phyloP scores from a whole-genome alignment of 2,888 invertebrate genomes.

The Cosmopolites sordidus region DNA sequence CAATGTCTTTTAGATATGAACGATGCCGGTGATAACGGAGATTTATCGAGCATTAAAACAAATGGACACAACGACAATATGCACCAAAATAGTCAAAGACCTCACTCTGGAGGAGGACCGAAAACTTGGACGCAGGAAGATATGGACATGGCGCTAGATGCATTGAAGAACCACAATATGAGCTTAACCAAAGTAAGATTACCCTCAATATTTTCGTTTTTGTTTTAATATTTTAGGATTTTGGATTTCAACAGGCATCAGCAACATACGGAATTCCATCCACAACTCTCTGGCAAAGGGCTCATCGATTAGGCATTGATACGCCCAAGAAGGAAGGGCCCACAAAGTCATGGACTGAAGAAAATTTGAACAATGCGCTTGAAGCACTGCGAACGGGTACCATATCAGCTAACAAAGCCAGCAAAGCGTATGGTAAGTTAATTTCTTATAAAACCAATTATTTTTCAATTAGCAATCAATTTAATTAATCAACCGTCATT shows the following conservation, averaged over 20 bases:
- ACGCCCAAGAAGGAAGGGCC: slow-evolving; percentile 87
- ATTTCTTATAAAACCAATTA: too few relatives aligned
- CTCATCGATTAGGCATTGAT: slow-evolving; percentile 83
- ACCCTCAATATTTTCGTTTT: neutral
- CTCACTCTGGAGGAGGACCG: slow-evolving; percentile 56
- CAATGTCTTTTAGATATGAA: slow-evolving; percentile 11
- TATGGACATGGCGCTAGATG: slow-evolving; percentile 84
- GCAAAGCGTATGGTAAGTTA: slow-evolving; percentile 78
- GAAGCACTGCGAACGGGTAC: slow-evolving; percentile 79
- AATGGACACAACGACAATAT: slow-evolving; percentile 16
- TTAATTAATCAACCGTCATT: too few relatives aligned
- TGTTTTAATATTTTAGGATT: too few relatives aligned
- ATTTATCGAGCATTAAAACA: slow-evolving; percentile 49
- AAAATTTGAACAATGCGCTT: slow-evolving; percentile 74
- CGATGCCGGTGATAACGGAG: slow-evolving; percentile 14
- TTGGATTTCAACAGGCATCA: slow-evolving; percentile 59
- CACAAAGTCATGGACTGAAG: slow-evolving; percentile 84
- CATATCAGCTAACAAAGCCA: slow-evolving; percentile 87
- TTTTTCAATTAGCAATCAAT: too few relatives aligned
- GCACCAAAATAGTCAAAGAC: slow-evolving; percentile 9
- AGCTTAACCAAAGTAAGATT: slow-evolving; percentile 74
- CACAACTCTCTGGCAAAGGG: slow-evolving; percentile 87
- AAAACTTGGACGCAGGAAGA: slow-evolving; percentile 87
- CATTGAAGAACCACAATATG: slow-evolving; percentile 81
- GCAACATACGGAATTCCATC: slow-evolving; percentile 86